Base-by-base conservation (phyloP, 2,888 invertebrate species). In the Idaea aversata region DNA sequence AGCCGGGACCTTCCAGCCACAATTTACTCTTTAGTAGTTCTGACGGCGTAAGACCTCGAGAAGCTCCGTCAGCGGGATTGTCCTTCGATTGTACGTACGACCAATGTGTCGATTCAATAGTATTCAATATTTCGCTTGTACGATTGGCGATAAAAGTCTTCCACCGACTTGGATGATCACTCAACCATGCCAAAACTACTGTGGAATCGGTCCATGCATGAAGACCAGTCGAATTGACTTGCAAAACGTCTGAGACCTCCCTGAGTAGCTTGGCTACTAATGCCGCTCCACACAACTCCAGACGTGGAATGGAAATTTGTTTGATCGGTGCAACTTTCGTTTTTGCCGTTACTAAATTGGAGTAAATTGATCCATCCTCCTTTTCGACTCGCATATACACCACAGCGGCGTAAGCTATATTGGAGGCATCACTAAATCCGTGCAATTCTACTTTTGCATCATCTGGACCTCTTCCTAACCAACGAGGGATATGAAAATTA, bases 1-100 rank as follows among this genome's bases (percentile, higher is more conserved):
- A 35, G 59, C 13, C 38, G 6, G 65, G 69, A 5, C 65, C 65
- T n/a, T 15, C 35, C 47, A 60, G 34, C 65, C 66, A 65, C 34
- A 66, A 13, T 0, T n/a, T 13, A 36, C 25, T 62, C 3, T 38
- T 59, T 13, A 13, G 7, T 10, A 61, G 63, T 7, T 67, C 67
- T 10, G 63, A 15, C 15, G 70, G 67, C 2, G 7, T 60, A 15
- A 57, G 15, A 15, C 71, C 72, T 25, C 74, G 61, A 5, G 72
- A 74, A 4, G 72, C 74, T 6, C 63, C 62, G 59, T 74, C 72
- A 5, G 75, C 73, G 15, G 73, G 73, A 58, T 74, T 75, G 1
- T 72, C 63, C 0, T 60, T 47, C 0, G 73, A 65, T 10, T 16
- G 6, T 0, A 71, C 66, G 59, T 72, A 64, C 3, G 62, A 63